These are phyloP conservation scores for Petrocephalus microphthalmus DNA, from an alignment of 2,113 vertebrate genomes.

Conservation along the genomic window DNA sequence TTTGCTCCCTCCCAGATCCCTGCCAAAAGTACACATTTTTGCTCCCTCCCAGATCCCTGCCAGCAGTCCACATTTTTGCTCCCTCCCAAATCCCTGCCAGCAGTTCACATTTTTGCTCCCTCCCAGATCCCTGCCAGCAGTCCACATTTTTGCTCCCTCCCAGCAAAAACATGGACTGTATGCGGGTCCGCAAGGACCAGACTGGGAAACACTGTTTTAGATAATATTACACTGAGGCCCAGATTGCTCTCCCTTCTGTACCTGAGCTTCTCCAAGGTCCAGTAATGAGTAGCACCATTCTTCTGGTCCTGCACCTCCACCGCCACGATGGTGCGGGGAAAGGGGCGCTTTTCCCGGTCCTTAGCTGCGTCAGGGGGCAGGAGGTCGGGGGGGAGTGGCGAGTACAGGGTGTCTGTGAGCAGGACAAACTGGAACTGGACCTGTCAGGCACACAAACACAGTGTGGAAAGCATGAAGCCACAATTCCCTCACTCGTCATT, in stretches of 20 bases:
- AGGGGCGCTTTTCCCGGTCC: constrained; percentile 77
- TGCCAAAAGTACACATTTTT: too few relatives aligned
- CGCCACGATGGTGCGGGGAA: constrained; percentile 88
- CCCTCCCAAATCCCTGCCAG: too few relatives aligned
- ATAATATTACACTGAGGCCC: not conserved
- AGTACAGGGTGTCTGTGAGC: constrained; percentile 91
- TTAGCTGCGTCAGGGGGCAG: constrained; percentile 74
- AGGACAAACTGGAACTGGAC: constrained; percentile 99
- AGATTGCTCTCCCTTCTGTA: constrained; percentile 32
- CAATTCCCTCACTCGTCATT: not conserved
- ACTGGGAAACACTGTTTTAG: not conserved
- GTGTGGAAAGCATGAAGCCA: not conserved
- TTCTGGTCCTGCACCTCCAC: constrained; percentile 97
- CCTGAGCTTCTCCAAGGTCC: constrained; percentile 96
- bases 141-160: not conserved
- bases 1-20: too few relatives aligned
- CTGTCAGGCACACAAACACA: constrained; percentile 46
- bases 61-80: too few relatives aligned
- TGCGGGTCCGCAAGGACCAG: too few relatives aligned
- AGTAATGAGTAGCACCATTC: constrained; percentile 93
- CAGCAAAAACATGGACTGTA: not conserved
- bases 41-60: too few relatives aligned
- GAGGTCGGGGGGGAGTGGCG: constrained; percentile 83
- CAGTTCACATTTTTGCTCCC: too few relatives aligned
- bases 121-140: too few relatives aligned